phyloP scores from a whole-genome alignment of 2,888 invertebrate species.

The Mystacides longicornis region DNA sequence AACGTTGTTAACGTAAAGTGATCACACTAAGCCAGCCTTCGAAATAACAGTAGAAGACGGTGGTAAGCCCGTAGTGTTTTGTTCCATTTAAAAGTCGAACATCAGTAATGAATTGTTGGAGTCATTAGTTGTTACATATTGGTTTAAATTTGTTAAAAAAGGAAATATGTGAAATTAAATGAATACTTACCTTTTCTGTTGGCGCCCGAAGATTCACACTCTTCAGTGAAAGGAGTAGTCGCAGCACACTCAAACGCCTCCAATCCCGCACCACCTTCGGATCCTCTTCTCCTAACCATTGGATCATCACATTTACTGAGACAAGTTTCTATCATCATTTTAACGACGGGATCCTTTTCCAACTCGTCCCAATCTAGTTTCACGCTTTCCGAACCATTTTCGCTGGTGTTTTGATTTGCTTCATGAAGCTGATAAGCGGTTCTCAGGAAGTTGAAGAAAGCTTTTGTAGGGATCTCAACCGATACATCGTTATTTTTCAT shows the following conservation, averaged over 20 bases:
- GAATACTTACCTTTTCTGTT: too few relatives aligned
- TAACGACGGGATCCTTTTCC: constrained; percentile 26
- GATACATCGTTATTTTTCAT: background rate
- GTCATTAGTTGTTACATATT: too few relatives aligned
- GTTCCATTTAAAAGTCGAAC: too few relatives aligned
- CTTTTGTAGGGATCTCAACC: constrained; percentile 56
- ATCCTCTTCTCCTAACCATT: constrained; percentile 16
- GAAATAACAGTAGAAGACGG: too few relatives aligned
- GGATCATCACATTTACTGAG: constrained; percentile 13
- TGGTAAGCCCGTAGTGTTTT: too few relatives aligned
- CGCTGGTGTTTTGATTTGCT: constrained; percentile 34
- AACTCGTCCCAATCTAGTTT: constrained; percentile 49
- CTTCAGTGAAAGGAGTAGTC: too few relatives aligned
- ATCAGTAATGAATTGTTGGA: too few relatives aligned
- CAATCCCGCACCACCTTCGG: constrained; percentile 19
- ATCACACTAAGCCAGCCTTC: too few relatives aligned
- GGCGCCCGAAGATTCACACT: too few relatives aligned
- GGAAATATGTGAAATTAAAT: too few relatives aligned
- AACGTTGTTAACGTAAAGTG: too few relatives aligned
- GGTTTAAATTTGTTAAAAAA: too few relatives aligned
- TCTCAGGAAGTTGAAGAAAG: constrained; percentile 65
- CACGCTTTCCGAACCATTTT: constrained; percentile 33
- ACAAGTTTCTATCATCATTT: constrained; percentile 14
- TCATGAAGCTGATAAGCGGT: constrained; percentile 59
- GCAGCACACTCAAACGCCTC: constrained; percentile 15